Base-by-base conservation (phyloP, 2,888 invertebrate species). In the Drosophila sordidula region DNA sequence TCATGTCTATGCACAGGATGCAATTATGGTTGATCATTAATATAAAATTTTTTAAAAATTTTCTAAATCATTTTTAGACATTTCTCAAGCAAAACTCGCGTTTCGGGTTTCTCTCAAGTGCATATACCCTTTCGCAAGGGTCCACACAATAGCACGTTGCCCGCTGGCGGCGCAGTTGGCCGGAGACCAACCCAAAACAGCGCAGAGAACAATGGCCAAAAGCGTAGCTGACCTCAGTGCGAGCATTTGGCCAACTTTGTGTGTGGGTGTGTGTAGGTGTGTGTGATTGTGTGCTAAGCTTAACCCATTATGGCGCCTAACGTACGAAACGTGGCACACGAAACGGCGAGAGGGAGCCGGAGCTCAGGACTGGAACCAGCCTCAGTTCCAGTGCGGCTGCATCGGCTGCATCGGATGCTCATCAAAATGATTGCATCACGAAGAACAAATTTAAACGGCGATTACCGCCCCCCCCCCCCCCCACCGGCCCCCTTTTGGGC, bases 361-460 rank as follows among this genome's bases (percentile, higher is more conserved):
- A 42, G 22, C 39, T 14, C 32, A 34, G 34, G 36, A 54, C 41
- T 26, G 52, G 59, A 45, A 61, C 66, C 44, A 55, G 25, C 34
- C 12, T n/a, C 22, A 38, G 36, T 65, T 38, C 42, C 51, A 50
- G n/a, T 62, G 62, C 29, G 18, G 58, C 26, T 29, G 65, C 51
- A n/a, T n/a, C n/a, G 63, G 76, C 59, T 42, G 69, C 72, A 72
- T 75, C 63, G 76, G 76, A 76, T 76, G 72, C 76, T 76, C 75
- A 78, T 79, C 80, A 83, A 79, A 89, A 90, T 90, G 90, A 88
- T 90, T 87, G 82, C 75, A 79, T 80, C 90, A 90, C 90, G 90
- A 90, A 90, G 85, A 88, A 84, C 90, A 89, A 90, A 90, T 90
- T 90, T 89, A 88, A 84, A 77, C 79, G 64, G 79, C 81, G 87